Evolutionary conservation across 2,888 invertebrate species (phyloP).

Genomic region (Drosophila kuntzei): DNA sequence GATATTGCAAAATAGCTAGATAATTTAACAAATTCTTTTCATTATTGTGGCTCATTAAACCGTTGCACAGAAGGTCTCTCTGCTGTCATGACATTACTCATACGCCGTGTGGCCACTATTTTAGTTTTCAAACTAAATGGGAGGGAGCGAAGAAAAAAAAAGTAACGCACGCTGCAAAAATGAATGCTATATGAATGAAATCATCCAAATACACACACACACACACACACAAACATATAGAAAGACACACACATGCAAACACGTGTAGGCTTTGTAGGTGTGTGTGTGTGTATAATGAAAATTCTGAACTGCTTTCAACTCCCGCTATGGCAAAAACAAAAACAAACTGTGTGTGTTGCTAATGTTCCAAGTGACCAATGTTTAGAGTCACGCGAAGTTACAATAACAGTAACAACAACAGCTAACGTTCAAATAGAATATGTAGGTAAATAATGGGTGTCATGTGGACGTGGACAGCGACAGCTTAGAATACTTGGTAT

Average conservation of each 20-base stretch:
- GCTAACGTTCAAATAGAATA: conserved; percentile 40
- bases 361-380: conserved; percentile 78
- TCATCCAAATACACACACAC: conserved; percentile 68
- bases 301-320: conserved; percentile 73
- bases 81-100: conserved; percentile 67
- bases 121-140: conserved; percentile 15
- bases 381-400: conserved; percentile 78
- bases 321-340: conserved; percentile 47
- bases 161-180: conserved; percentile 30
- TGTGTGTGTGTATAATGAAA: no score
- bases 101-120: conserved; percentile 51
- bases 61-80: conserved; percentile 6
- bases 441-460: conserved; percentile 47
- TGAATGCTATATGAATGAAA: conserved; percentile 67
- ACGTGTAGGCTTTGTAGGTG: conserved; percentile 24
- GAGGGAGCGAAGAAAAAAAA: conserved; percentile 5
- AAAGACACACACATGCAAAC: conserved; percentile 17
- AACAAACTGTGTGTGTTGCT: conserved; percentile 57
- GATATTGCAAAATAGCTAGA: background rate
- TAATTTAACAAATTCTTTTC: background rate
- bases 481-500: conserved; percentile 17
- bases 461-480: conserved; percentile 34
- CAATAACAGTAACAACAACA: conserved; percentile 46
- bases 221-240: conserved; percentile 26
- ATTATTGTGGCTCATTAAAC: background rate